Percentiles rank a stretch among this genome's conserved stretches.
Conservation (phyloP, 1,140 invertebrate genomes). For the Telenomus remus region DNA sequence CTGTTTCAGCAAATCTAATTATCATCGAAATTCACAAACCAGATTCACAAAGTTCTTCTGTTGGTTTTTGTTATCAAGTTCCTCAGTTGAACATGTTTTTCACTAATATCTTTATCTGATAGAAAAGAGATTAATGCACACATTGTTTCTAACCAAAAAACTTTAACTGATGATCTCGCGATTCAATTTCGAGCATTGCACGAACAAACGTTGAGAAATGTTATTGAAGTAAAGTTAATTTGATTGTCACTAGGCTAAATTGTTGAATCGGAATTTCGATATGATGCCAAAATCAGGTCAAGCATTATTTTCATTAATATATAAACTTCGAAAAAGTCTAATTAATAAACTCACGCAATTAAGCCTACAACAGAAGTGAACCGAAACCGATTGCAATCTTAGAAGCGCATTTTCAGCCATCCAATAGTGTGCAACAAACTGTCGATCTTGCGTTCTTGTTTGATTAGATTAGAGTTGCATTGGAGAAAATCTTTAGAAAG, state of each 20-base stretch:
- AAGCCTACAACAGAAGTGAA: slow-evolving; percentile 15
- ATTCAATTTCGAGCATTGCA: slow-evolving; percentile 29
- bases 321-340: slow-evolving; percentile 32
- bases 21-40: slow-evolving; percentile 25
- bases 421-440: slow-evolving; percentile 39
- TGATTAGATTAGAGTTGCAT: slow-evolving; percentile 45
- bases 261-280: too few species aligned
- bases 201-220: slow-evolving; percentile 7
- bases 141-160: slow-evolving; percentile 15
- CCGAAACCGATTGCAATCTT: slow-evolving; percentile 37
- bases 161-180: slow-evolving; percentile 2
- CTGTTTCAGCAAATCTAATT: slow-evolving; percentile 40
- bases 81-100: slow-evolving; percentile 4
- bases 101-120: neutral
- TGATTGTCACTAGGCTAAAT: too few species aligned
- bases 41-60: slow-evolving; percentile 21
- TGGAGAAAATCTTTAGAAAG: slow-evolving; percentile 25
- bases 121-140: slow-evolving; percentile 16
- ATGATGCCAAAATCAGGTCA: too few species aligned
- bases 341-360: slow-evolving; percentile 44
- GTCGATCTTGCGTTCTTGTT: slow-evolving; percentile 45
- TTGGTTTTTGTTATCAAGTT: slow-evolving; percentile 14
- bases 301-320: too few species aligned
- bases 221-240: slow-evolving; percentile 10
- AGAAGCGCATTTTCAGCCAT: slow-evolving; percentile 33